These are phyloP conservation scores for Plusia festucae DNA, from an alignment of 2,888 invertebrate genomes.

Conservation along the genomic window DNA sequence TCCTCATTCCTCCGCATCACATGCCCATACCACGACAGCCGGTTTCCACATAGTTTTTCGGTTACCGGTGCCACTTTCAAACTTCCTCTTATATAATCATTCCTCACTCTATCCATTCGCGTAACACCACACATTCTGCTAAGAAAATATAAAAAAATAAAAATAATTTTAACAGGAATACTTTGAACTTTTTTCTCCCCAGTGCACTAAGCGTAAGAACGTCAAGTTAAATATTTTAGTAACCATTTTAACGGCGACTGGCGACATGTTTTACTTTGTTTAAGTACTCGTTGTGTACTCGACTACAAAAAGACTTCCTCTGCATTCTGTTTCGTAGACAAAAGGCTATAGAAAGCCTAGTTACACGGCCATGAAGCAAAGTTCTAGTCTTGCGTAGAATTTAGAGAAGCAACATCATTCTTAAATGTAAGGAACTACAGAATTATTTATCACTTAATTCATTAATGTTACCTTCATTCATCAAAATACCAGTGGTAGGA, in stretches of 20 bases:
- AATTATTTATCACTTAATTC: no score
- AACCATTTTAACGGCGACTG: neutral
- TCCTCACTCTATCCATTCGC: no score
- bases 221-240: conserved; percentile 6
- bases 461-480: no score
- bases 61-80: no score
- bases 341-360: conserved; percentile 21
- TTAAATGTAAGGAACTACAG: neutral
- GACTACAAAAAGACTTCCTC: conserved; percentile 19
- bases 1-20: no score
- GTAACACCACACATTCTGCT: no score
- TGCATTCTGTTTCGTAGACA: conserved; percentile 19
- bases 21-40: no score
- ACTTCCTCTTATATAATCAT: no score
- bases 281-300: conserved; percentile 11
- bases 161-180: neutral
- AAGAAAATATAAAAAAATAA: neutral
- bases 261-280: conserved; percentile 9
- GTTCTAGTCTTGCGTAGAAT: neutral
- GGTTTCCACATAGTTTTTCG: no score
- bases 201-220: neutral
- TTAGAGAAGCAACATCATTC: neutral
- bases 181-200: neutral
- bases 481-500: no score
- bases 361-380: conserved; percentile 12